Percentiles rank a stretch among this genome's conserved stretches.
Conservation (phyloP, 2,888 invertebrate species). For the Yponomeuta malinellus region DNA sequence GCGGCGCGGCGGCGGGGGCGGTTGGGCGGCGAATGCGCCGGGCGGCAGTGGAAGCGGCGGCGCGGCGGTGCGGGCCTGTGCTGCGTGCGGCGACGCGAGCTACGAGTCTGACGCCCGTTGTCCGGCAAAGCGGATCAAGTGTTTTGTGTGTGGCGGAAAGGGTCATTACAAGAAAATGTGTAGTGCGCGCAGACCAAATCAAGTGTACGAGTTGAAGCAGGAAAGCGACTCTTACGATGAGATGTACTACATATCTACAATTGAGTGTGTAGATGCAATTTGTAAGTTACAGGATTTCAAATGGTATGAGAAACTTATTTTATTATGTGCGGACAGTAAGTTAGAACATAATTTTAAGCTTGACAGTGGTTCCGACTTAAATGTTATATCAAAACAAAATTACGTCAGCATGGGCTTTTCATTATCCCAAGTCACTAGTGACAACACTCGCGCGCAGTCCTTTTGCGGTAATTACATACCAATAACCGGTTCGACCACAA, state of each 20-base stretch:
- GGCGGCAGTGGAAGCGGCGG: constrained; percentile 8
- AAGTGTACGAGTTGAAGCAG: constrained; percentile 10
- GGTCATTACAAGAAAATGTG: constrained; percentile 19
- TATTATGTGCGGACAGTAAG: constrained; percentile 3
- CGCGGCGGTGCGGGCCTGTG: neutral
- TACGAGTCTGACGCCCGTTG: neutral
- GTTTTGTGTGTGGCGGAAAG: constrained; percentile 15
- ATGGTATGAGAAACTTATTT: constrained; percentile 13
- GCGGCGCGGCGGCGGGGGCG: neutral
- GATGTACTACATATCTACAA: constrained; percentile 12
- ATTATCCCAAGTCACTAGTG: neutral
- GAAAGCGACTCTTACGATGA: constrained; percentile 12
- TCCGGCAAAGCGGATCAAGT: constrained; percentile 15
- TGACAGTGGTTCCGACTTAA: constrained; percentile 20
- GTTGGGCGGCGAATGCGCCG: neutral
- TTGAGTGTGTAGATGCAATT: neutral
- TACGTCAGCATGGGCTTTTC: constrained; percentile 14
- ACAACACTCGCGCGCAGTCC: constrained; percentile 16
- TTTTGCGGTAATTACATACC: constrained; percentile 19
- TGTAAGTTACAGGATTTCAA: neutral
- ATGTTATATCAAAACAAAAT: constrained; percentile 19
- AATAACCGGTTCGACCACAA: constrained; percentile 13
- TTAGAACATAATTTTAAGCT: constrained; percentile 15
- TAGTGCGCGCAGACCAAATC: neutral
- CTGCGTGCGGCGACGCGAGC: constrained; percentile 1